Percentiles rank a stretch among this genome's conserved stretches.
Conservation (phyloP, 2,888 invertebrate genomes). For the Agrilus biguttatus region DNA sequence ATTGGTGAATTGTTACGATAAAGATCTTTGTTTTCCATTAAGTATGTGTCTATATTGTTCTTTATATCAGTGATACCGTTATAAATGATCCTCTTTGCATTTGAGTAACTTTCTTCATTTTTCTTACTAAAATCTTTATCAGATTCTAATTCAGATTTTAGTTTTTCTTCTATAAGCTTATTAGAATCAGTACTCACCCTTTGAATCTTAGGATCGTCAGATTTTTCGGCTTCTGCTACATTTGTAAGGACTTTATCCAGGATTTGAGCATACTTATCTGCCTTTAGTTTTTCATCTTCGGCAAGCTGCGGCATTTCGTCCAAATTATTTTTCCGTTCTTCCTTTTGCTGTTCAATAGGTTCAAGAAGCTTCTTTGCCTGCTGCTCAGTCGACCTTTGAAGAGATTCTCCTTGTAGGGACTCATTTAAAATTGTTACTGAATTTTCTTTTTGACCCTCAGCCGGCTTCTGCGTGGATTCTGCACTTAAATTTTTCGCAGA, state of each 20-base stretch:
- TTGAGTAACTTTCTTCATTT: neutral
- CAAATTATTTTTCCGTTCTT: slow-evolving; percentile 14
- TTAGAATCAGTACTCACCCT: no score
- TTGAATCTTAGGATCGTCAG: no score
- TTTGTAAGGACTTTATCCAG: no score
- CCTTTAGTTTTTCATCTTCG: slow-evolving; percentile 12
- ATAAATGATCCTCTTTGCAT: neutral
- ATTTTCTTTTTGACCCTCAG: no score
- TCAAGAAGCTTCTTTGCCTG: neutral
- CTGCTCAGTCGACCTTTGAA: neutral
- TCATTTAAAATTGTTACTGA: neutral
- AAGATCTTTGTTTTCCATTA: no score
- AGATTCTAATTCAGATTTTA: neutral
- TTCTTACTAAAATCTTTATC: neutral
- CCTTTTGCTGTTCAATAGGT: neutral
- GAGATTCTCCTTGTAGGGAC: neutral
- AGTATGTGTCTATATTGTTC: no score
- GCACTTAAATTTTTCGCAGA: no score
- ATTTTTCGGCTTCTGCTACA: no score
- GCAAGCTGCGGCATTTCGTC: slow-evolving; percentile 18
- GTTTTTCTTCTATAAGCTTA: neutral
- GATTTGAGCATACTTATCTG: neutral
- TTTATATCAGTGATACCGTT: no score
- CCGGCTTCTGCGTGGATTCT: no score
- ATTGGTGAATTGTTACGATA: no score